phyloP scores from a whole-genome alignment of 92 coral and sea anemone species.

The Anthopleura xanthogrammica region DNA sequence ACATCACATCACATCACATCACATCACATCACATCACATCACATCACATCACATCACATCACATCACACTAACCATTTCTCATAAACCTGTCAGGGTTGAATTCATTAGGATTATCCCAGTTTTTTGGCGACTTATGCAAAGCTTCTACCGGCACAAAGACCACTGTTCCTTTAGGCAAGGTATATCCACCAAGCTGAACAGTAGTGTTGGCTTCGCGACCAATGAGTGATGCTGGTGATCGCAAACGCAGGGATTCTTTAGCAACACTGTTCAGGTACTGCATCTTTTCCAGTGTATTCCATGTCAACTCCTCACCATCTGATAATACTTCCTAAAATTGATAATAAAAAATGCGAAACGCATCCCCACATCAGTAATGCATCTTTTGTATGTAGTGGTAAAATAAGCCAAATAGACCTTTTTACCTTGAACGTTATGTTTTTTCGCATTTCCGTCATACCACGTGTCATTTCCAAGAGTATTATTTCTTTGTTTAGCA shows the following conservation, averaged over 20 bases:
- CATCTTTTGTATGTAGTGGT: too few species aligned
- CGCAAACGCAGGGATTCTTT: slow-evolving; percentile 69
- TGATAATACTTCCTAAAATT: slow-evolving; percentile 20
- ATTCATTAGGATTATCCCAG: slow-evolving; percentile 62
- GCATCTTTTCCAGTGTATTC: slow-evolving; percentile 43
- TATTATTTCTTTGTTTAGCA: too few species aligned
- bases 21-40: neutral
- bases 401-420: too few species aligned
- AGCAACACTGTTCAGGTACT: slow-evolving; percentile 44
- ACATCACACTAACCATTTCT: slow-evolving; percentile 41
- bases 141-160: slow-evolving; percentile 42
- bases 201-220: slow-evolving; percentile 48
- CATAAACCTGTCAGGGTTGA: slow-evolving; percentile 63
- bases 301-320: slow-evolving; percentile 47
- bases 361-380: neutral
- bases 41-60: neutral
- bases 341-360: neutral
- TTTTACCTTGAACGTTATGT: too few species aligned
- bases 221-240: slow-evolving; percentile 51
- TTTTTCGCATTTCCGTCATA: too few species aligned
- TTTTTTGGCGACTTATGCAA: slow-evolving; percentile 41
- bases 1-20: neutral
- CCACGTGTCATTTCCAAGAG: too few species aligned
- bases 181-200: slow-evolving; percentile 53
- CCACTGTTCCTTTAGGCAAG: slow-evolving; percentile 50